Evolutionary conservation across 2,113 vertebrate genomes (phyloP), one percentile per base, ranked within the genome.

Genomic region (Ploceus nigricollis): DNA sequence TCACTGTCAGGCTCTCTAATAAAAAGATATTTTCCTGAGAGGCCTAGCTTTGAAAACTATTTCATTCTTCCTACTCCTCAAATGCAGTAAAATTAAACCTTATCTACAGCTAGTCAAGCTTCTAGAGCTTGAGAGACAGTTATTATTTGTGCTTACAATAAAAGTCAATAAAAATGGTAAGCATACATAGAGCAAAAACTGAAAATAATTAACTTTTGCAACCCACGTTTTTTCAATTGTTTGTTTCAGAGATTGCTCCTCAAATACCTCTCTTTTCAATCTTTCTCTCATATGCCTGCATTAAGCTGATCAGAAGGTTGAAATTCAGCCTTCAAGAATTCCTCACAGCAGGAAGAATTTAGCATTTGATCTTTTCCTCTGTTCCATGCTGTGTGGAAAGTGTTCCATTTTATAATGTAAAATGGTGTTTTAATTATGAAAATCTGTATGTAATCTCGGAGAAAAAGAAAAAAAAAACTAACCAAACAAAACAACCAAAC

Each of bases 281-380:
- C 20, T 20, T 87, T 89, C 42, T 69, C 14, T 90, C 37, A 39
- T 25, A 60, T 73, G 35, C 22, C 58, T 93, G 31, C 76, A 56
- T 75, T 83, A 72, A 92, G 40, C 58, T 86, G 66, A 93, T 73
- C 90, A 92, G 53, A 87, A 93, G 18, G 40, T 39, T 85, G 63
- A 88, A 95, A 96, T 91, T 88, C 50, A 91, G 42, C 54, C 63
- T 87, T 91, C 78, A 95, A 85, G 75, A 95, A 90, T 85, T 30
- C 45, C 79, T 90, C 82, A 72, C 75, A 66, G 66, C 10, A 15
- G 61, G 71, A 88, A 81, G 31, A 94, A 90, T 89, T 92, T 53
- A 70, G 13, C 60, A 83, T 94, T 95, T 94, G 90, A 92, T 96
- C 69, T 87, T 90, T 90, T 63, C n/a, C 14, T 86, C 47, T 88